These are phyloP conservation scores for Augochlorella aurata DNA, from an alignment of 2,888 invertebrate genomes.

Conservation along the genomic window DNA sequence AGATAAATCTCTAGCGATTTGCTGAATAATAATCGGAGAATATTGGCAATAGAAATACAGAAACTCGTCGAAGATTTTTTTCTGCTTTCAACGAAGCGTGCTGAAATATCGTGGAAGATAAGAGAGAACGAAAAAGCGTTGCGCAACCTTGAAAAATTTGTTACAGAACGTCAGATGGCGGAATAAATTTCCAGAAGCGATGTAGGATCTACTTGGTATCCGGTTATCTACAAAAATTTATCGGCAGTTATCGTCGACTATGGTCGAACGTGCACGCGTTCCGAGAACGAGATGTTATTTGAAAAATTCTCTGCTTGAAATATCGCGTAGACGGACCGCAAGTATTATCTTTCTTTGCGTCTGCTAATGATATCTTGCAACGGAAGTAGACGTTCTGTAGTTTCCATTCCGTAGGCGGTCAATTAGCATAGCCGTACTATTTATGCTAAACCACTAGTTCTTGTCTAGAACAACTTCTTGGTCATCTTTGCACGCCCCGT, in stretches of 20 bases:
- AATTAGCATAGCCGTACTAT: conserved; percentile 20
- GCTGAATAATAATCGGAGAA: background rate
- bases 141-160: background rate
- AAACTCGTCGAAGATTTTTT: background rate
- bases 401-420: conserved; percentile 7
- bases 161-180: background rate
- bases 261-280: background rate
- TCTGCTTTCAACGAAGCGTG: background rate
- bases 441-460: conserved; percentile 13
- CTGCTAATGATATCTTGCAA: background rate
- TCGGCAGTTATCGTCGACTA: background rate
- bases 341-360: background rate
- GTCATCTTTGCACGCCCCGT: background rate
- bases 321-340: background rate
- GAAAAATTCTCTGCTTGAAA: background rate
- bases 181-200: background rate
- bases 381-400: conserved; percentile 7
- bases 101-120: background rate
- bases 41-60: background rate
- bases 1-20: background rate
- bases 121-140: background rate
- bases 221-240: conserved; percentile 7
- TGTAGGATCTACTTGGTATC: background rate
- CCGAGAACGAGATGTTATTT: background rate
- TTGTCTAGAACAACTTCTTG: conserved; percentile 2